Base-by-base conservation (phyloP, 2,797 vertebrate genomes). In the Bovichtus diacanthus region DNA sequence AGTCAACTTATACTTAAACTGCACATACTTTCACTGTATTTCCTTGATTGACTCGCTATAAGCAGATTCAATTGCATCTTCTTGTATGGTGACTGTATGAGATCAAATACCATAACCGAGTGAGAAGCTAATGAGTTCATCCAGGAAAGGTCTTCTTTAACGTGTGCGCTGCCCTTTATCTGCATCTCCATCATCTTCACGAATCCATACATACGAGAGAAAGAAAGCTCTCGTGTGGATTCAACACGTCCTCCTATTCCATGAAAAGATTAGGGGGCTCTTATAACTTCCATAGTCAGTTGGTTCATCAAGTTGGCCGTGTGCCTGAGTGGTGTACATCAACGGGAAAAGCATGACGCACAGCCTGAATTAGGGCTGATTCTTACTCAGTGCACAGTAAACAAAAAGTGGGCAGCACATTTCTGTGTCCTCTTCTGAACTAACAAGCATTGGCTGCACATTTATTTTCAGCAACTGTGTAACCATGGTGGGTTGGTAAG, bases 161-260 rank as follows among this genome's bases (percentile, higher is more conserved):
- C 9, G 5, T 58, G 23, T 21, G 1, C 5, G 29, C 41, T 41
- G 23, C 12, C 50, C 18, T 69, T 74, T 25, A 23, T 72, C 43
- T 77, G 41, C 13, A 58, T 63, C 25, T 62, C 38, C 41, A 63
- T 74, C 25, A 41, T 70, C 23, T 25, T 49, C 38, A 46, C 70
- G 46, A 72, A 47, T 79, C 61, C 34, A 70, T 29, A 43, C 3
- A 10, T 7, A 65, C 36, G 47, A 67, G 54, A 34, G 25, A 21
- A 74, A 70, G 38, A 78, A 73, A 74, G 69, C 51, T 18, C 47
- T 72, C 18, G 31, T 7, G 12, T 70, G 49, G 39, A 74, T 50
- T 70, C 44, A 56, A 9, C 39, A 36, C 34, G 36, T 51, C 38
- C 13, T 23, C 70, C 63, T 19, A 21, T 80, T 85, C 27, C 34